Base-by-base conservation (phyloP, 2,113 vertebrate species). In the Hiodon tergisus region DNA sequence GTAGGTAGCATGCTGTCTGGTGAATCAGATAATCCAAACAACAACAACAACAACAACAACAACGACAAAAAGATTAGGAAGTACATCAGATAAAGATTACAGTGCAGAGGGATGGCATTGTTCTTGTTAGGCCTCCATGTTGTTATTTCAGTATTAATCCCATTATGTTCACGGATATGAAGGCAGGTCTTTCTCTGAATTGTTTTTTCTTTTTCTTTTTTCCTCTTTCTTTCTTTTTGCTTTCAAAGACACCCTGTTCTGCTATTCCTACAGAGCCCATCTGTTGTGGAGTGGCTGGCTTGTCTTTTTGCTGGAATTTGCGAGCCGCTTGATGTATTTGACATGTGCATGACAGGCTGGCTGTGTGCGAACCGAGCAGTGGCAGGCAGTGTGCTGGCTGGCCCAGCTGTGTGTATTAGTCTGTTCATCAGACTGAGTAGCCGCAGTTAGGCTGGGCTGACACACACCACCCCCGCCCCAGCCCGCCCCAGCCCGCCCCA, bases 241-340 rank as follows among this genome's bases (percentile, higher is more conserved):
- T 75, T 61, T 68, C 82, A 82, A 78, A 82, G 81, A 52, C 73
- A 63, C 71, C 61, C 47, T 77, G 73, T 65, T 65, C 79, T 73
- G 51, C 65, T 53, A 11, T 54, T 76, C 73, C 46, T 7, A 58
- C 65, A 83, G 78, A 80, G 79, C 87, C 86, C 85, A 86, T 89
- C 84, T 86, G 82, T 84, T 85, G 77, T 79, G 88, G 81, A 86
- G 78, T 79, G 78, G 75, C 75, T 81, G 82, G 84, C 85, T 83
- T 81, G 80, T 81, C 81, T 83, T 88, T 81, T 80, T 82, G 87
- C 88, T 88, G 91, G 87, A 92, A 94, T 94, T 91, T 93, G 87
- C 88, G 90, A 94, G 87, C 75, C 80, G 85, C 87, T 92, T 93
- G 94, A 93, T 92, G 88, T 85, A 91, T 95, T 92, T 94, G 94